Conservation (phyloP, 2,888 invertebrate genomes). For the Leptopilina drosophilae region DNA sequence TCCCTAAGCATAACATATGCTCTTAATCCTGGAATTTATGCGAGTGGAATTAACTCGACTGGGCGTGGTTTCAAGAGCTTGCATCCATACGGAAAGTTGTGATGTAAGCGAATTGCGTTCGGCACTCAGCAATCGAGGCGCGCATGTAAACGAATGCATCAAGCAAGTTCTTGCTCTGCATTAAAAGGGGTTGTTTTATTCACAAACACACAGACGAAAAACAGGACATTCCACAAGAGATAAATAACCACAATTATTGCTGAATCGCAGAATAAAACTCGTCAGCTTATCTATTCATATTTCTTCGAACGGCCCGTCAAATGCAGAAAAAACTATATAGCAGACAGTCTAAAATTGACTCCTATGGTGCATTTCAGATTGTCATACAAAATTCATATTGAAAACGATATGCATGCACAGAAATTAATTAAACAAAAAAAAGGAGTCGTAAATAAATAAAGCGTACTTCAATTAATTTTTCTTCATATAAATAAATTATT, state of each 20-base stretch:
- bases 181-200: conserved; percentile 17
- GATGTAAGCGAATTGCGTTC: conserved; percentile 22
- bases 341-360: conserved; percentile 12
- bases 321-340: neutral
- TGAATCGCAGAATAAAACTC: conserved; percentile 7
- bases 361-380: no score
- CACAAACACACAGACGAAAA: neutral
- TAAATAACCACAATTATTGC: neutral
- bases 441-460: no score
- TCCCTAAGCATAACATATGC: conserved; percentile 74
- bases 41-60: conserved; percentile 71
- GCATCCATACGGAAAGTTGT: conserved; percentile 18
- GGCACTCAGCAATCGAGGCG: conserved; percentile 33
- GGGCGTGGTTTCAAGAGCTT: conserved; percentile 47
- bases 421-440: no score
- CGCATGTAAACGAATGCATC: conserved; percentile 24
- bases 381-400: neutral
- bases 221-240: neutral
- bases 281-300: conserved; percentile 11
- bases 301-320: conserved; percentile 19
- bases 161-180: conserved; percentile 21
- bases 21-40: conserved; percentile 73
- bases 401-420: no score
- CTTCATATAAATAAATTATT: no score
- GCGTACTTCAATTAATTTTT: no score